phyloP scores from a whole-genome alignment of 2,797 vertebrate genomes.

The Mionectes olivaceus region DNA sequence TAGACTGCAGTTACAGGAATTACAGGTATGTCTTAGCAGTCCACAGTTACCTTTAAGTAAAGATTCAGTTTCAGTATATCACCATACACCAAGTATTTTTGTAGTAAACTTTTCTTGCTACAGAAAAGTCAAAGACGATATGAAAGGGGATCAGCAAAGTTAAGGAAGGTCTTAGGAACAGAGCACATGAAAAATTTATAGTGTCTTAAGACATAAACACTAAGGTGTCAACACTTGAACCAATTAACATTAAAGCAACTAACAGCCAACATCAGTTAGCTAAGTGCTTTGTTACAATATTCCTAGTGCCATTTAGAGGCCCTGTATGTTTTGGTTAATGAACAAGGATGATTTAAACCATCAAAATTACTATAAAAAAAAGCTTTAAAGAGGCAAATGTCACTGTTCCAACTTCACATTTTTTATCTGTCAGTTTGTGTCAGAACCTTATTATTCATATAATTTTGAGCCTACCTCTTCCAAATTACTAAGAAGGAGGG shows the following conservation, averaged over 20 bases:
- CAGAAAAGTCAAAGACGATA: not conserved
- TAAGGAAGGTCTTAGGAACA: not conserved
- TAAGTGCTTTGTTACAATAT: not conserved
- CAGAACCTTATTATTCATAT: not conserved
- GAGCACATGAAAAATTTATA: not conserved
- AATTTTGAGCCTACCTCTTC: not conserved
- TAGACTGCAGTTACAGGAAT: not conserved
- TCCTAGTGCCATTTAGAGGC: not conserved
- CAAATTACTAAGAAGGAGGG: not conserved
- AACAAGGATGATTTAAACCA: not conserved
- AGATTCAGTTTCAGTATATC: not conserved
- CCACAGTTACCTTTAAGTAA: not conserved
- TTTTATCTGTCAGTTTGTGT: not conserved
- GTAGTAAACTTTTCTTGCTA: not conserved
- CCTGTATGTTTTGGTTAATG: not conserved
- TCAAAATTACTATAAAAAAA: not conserved
- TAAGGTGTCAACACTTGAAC: not conserved
- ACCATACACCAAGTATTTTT: not conserved
- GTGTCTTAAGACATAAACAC: not conserved
- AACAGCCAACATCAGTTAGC: not conserved
- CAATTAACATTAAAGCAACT: not conserved
- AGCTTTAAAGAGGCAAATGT: not conserved
- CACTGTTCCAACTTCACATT: not conserved
- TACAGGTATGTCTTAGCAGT: not conserved
- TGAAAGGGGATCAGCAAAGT: not conserved